Conservation (phyloP, 2,888 invertebrate genomes). For the Oxytorus armatus region DNA sequence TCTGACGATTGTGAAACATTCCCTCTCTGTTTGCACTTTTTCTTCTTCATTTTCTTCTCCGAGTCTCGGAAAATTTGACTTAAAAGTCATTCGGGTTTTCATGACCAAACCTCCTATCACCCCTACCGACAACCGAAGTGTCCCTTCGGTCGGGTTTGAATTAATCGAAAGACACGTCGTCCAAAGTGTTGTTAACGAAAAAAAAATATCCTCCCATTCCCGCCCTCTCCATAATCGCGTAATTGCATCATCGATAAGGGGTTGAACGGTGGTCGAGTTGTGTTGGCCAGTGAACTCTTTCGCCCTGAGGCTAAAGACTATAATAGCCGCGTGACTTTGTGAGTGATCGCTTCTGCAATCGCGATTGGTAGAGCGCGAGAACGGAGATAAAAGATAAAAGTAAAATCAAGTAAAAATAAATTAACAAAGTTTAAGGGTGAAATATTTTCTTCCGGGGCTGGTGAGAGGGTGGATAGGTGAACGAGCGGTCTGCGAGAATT, state of each 20-base stretch:
- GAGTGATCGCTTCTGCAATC: slow-evolving; percentile 25
- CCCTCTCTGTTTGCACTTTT: slow-evolving; percentile 25
- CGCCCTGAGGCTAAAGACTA: slow-evolving; percentile 7
- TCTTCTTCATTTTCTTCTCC: slow-evolving; percentile 19
- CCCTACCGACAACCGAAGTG: background rate
- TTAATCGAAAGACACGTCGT: too few species aligned
- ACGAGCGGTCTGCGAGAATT: slow-evolving; percentile 23
- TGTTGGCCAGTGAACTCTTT: slow-evolving; percentile 42
- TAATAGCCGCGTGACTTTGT: slow-evolving; percentile 32
- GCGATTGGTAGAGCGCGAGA: slow-evolving; percentile 3
- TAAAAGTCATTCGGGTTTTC: background rate
- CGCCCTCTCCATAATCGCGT: too few species aligned
- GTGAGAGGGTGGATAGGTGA: slow-evolving; percentile 3
- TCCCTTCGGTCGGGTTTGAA: background rate
- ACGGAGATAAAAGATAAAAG: background rate
- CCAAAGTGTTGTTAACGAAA: too few species aligned
- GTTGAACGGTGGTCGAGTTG: background rate
- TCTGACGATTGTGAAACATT: slow-evolving; percentile 25
- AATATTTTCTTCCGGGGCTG: background rate
- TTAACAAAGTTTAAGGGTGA: slow-evolving; percentile 30
- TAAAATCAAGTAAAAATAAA: background rate
- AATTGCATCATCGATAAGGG: slow-evolving; percentile 4
- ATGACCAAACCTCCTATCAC: background rate
- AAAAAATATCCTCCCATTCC: too few species aligned
- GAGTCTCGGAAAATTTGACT: background rate